Evolutionary conservation across 2,797 vertebrate genomes (phyloP).

Genomic region (Crenuchus spilurus): DNA sequence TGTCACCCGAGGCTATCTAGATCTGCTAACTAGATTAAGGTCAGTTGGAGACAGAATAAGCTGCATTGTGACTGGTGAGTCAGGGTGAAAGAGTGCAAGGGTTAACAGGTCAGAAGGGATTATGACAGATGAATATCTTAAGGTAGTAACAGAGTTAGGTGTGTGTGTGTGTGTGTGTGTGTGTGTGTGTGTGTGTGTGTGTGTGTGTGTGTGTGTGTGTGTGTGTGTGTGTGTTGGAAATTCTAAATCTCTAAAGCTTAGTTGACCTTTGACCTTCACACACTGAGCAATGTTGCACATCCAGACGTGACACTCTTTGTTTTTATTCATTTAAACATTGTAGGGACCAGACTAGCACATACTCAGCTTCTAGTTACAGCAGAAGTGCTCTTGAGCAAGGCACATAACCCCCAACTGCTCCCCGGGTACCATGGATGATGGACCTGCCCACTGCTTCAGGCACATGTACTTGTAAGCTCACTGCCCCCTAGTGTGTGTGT

Average conservation of each 20-base stretch:
- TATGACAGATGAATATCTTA: slow-evolving; percentile 70
- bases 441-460: no score
- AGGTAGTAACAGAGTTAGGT: slow-evolving; percentile 28
- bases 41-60: slow-evolving; percentile 45
- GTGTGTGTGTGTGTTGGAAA: slow-evolving; percentile 27
- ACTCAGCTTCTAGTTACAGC: no score
- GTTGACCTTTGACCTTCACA: slow-evolving; percentile 42
- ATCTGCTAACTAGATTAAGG: slow-evolving; percentile 44
- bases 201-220: slow-evolving; percentile 31
- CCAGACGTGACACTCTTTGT: neutral
- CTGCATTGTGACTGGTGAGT: slow-evolving; percentile 47
- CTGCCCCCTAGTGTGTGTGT: no score
- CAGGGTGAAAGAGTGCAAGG: slow-evolving; percentile 37
- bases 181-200: slow-evolving; percentile 37
- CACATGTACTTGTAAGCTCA: no score
- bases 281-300: slow-evolving; percentile 9
- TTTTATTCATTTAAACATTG: slow-evolving; percentile 8
- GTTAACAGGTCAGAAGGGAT: slow-evolving; percentile 67
- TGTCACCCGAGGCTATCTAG: slow-evolving; percentile 54
- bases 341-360: slow-evolving; percentile 6
- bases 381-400: no score
- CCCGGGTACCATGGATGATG: no score
- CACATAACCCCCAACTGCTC: no score
- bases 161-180: slow-evolving; percentile 28
- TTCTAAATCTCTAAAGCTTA: slow-evolving; percentile 35